These are phyloP conservation scores for Myiotriccus ornatus DNA, from an alignment of 2,797 vertebrate species.

Conservation along the genomic window DNA sequence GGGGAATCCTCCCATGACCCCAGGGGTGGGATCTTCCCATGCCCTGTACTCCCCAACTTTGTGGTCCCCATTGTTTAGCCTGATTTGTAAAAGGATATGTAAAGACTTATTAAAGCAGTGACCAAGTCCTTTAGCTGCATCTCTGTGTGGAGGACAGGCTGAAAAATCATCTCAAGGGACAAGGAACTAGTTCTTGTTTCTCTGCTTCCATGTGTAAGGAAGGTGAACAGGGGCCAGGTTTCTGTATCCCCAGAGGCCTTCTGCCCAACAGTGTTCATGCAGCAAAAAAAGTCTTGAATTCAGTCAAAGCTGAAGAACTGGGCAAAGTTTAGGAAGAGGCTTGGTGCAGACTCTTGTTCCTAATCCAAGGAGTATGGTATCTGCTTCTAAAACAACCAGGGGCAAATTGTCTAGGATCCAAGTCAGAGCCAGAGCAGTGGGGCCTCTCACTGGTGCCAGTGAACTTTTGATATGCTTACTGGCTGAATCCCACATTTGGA, in stretches of 20 bases:
- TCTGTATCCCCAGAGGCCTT: not conserved
- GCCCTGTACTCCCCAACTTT: not conserved
- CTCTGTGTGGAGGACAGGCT: not conserved
- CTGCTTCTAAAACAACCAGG: constrained; percentile 30
- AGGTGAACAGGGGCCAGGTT: not conserved
- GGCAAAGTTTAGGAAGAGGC: not conserved
- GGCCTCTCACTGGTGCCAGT: constrained; percentile 14
- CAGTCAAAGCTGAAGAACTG: not conserved
- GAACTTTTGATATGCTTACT: not conserved
- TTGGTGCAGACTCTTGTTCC: not conserved
- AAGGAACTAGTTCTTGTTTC: not conserved
- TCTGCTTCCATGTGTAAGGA: not conserved
- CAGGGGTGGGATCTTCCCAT: not conserved
- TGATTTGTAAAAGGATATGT: not conserved
- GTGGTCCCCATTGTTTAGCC: not conserved
- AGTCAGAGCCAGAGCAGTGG: not conserved
- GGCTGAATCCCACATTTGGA: constrained; percentile 24
- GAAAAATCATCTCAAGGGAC: not conserved
- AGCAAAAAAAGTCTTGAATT: not conserved
- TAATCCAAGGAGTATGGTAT: not conserved
- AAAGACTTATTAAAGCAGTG: not conserved
- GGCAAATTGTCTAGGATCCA: not conserved
- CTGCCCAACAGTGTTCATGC: not conserved
- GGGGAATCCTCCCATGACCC: not conserved
- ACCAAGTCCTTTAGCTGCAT: not conserved